These are phyloP conservation scores for Pocillopora meandrina DNA, from an alignment of 92 coral and sea anemone genomes.

Conservation along the genomic window DNA sequence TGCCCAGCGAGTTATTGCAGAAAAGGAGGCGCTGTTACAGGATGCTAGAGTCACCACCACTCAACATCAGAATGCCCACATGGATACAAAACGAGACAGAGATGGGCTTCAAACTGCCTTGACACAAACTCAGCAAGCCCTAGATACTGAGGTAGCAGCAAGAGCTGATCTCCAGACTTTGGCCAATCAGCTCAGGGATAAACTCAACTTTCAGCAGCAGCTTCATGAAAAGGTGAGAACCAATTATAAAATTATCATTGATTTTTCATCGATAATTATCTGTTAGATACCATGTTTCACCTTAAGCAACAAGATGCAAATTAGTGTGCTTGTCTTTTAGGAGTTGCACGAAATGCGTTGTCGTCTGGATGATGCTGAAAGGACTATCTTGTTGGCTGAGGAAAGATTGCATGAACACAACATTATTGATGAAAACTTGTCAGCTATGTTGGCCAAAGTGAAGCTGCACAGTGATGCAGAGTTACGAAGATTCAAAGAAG, in stretches of 20 bases:
- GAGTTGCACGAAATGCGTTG: slow-evolving; percentile 88
- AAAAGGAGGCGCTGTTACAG: slow-evolving; percentile 86
- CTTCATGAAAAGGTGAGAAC: slow-evolving; percentile 79
- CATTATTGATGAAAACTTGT: slow-evolving; percentile 93
- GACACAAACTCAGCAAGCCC: slow-evolving; percentile 88
- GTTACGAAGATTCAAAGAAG: slow-evolving; percentile 87
- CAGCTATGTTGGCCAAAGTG: slow-evolving; percentile 92
- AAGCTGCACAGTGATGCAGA: slow-evolving; percentile 91
- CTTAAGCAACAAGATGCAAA: neutral
- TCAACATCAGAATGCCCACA: slow-evolving; percentile 95
- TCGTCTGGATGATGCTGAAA: slow-evolving; percentile 86
- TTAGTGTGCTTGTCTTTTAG: slow-evolving; percentile 33
- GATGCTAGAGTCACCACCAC: slow-evolving; percentile 94
- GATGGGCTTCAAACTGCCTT: slow-evolving; percentile 78
- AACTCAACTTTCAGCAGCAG: slow-evolving; percentile 82
- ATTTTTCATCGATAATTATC: no score
- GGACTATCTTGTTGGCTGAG: slow-evolving; percentile 83
- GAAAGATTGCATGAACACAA: slow-evolving; percentile 95
- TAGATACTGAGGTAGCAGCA: slow-evolving; percentile 86
- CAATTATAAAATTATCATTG: neutral
- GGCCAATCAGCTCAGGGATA: slow-evolving; percentile 85
- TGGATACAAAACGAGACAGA: slow-evolving; percentile 91
- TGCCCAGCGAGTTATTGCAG: slow-evolving; percentile 91
- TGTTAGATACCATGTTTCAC: neutral
- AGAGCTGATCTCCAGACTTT: slow-evolving; percentile 81